Evolutionary conservation across 2,113 vertebrate genomes (phyloP).

Genomic region (Pholis gunnellus): DNA sequence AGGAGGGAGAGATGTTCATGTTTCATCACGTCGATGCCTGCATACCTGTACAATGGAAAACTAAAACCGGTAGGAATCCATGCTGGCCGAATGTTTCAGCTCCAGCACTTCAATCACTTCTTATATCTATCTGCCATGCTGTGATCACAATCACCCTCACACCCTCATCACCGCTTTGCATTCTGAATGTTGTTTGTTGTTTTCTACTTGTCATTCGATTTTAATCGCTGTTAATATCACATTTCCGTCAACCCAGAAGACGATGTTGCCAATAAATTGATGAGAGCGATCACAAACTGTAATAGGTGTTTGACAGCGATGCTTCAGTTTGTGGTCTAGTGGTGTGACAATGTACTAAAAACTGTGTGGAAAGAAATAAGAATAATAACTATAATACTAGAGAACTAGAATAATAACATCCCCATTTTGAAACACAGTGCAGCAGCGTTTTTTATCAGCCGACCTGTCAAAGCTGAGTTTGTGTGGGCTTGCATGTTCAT

Average conservation of each 20-base stretch:
- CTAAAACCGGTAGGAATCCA: not conserved
- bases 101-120: not conserved
- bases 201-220: not conserved
- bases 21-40: constrained; percentile 35
- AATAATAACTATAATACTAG: not conserved
- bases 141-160: not conserved
- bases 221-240: not conserved
- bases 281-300: not conserved
- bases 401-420: not conserved
- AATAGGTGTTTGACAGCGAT: not conserved
- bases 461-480: not conserved
- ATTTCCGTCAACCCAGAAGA: not conserved
- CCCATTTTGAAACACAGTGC: not conserved
- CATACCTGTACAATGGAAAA: constrained; percentile 45
- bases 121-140: not conserved
- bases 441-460: not conserved
- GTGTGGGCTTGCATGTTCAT: not conserved
- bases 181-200: not conserved
- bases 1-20: constrained; percentile 25
- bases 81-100: not conserved
- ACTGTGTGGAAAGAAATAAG: not conserved
- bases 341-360: not conserved
- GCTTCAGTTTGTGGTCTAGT: not conserved
- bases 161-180: not conserved
- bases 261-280: not conserved